Conservation (phyloP, 2,113 vertebrate species). For the Neodontobutis hainanensis region DNA sequence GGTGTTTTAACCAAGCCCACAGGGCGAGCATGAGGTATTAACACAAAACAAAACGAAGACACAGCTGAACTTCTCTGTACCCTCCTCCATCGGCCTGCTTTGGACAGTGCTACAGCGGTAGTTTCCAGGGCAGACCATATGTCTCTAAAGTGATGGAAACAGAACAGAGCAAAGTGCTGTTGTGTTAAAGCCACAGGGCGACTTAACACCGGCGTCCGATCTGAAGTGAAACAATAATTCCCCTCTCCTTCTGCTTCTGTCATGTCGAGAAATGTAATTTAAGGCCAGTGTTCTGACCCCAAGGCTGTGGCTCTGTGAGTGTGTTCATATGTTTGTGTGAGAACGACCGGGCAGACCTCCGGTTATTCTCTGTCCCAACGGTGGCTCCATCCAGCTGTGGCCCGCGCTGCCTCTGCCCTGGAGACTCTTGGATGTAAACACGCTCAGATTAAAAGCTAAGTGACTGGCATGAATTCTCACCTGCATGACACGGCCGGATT, state of each 20-base stretch:
- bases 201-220: constrained; percentile 69
- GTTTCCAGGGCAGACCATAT: too few relatives aligned
- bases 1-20: too few relatives aligned
- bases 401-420: constrained; percentile 56
- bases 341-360: constrained; percentile 54
- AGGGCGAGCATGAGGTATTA: too few relatives aligned
- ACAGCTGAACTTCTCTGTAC: too few relatives aligned
- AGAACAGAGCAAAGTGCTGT: constrained; percentile 15
- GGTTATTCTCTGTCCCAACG: constrained; percentile 65
- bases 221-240: too few relatives aligned
- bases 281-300: too few relatives aligned
- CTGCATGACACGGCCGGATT: constrained; percentile 58
- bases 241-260: too few relatives aligned
- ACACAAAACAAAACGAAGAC: too few relatives aligned
- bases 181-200: constrained; percentile 51
- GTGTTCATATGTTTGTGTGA: constrained; percentile 23
- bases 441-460: constrained; percentile 21
- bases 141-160: constrained; percentile 27
- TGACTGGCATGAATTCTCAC: constrained; percentile 37
- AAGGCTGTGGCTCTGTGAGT: too few relatives aligned
- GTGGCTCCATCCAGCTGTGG: constrained; percentile 72
- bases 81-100: too few relatives aligned
- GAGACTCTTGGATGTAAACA: constrained; percentile 34
- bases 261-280: too few relatives aligned
- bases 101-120: too few relatives aligned